Evolutionary conservation across 2,797 vertebrate species (phyloP).

Genomic region (Florisuga fusca): DNA sequence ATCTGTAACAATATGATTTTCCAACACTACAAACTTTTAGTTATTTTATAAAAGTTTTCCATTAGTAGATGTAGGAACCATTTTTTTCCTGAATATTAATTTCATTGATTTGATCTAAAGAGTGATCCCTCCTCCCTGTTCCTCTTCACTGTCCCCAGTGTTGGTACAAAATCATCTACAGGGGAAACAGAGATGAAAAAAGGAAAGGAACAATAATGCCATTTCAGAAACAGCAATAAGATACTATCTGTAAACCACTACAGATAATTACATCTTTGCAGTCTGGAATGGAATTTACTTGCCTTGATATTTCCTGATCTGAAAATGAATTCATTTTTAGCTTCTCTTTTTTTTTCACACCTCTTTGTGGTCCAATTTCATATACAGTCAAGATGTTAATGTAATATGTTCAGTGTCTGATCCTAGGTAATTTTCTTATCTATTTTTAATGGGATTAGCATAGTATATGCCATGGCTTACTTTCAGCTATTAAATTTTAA

Average conservation of each 20-base stretch:
- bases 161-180: background rate
- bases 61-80: background rate
- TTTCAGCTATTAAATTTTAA: background rate
- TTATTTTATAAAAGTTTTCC: background rate
- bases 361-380: slow-evolving; percentile 32
- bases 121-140: background rate
- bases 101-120: background rate
- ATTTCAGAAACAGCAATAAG: slow-evolving; percentile 18
- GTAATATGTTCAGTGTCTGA: background rate
- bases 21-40: background rate
- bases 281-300: slow-evolving; percentile 1
- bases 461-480: background rate
- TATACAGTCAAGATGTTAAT: background rate
- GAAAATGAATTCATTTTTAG: slow-evolving; percentile 15
- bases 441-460: slow-evolving; percentile 41
- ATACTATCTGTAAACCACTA: background rate
- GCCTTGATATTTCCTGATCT: background rate
- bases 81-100: background rate
- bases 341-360: background rate
- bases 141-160: background rate
- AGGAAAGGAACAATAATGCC: slow-evolving; percentile 12
- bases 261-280: background rate
- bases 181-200: background rate
- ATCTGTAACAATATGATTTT: background rate
- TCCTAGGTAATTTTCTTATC: slow-evolving; percentile 23